phyloP scores from a whole-genome alignment of 2,888 invertebrate genomes.

The Catotricha subobsoleta region DNA sequence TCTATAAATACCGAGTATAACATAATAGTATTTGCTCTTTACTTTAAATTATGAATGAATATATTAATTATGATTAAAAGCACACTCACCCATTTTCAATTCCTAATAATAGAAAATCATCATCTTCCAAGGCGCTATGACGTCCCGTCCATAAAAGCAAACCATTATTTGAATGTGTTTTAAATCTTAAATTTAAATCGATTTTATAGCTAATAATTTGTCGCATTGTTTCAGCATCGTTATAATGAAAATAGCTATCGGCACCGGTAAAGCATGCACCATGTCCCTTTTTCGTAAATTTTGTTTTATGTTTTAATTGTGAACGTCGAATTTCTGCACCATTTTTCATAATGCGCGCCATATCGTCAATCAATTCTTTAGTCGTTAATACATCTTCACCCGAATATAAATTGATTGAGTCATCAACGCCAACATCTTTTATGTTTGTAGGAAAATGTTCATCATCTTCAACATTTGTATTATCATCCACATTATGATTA shows the following conservation, averaged over 20 bases:
- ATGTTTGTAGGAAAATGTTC: constrained; percentile 18
- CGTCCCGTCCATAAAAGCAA: constrained; percentile 75
- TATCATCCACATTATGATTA: background rate
- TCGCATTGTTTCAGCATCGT: constrained; percentile 70
- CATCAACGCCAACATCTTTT: constrained; percentile 16
- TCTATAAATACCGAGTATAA: background rate
- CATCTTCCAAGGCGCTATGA: constrained; percentile 37
- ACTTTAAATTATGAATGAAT: background rate
- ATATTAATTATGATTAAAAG: background rate
- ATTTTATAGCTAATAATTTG: constrained; percentile 68
- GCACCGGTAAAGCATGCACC: constrained; percentile 65
- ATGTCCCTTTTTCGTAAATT: constrained; percentile 12
- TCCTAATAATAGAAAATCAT: constrained; percentile 72
- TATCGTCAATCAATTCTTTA: constrained; percentile 26
- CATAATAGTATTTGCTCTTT: background rate
- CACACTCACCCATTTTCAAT: constrained; percentile 46
- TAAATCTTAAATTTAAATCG: constrained; percentile 75
- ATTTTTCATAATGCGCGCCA: constrained; percentile 29
- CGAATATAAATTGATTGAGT: constrained; percentile 11
- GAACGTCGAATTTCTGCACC: constrained; percentile 15
- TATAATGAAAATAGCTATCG: constrained; percentile 75
- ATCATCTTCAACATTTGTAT: constrained; percentile 2
- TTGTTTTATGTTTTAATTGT: constrained; percentile 11
- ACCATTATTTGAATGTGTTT: constrained; percentile 50
- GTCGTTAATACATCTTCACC: constrained; percentile 21